Evolutionary conservation across 2,888 invertebrate species (phyloP).

Genomic region (Panopea generosa): DNA sequence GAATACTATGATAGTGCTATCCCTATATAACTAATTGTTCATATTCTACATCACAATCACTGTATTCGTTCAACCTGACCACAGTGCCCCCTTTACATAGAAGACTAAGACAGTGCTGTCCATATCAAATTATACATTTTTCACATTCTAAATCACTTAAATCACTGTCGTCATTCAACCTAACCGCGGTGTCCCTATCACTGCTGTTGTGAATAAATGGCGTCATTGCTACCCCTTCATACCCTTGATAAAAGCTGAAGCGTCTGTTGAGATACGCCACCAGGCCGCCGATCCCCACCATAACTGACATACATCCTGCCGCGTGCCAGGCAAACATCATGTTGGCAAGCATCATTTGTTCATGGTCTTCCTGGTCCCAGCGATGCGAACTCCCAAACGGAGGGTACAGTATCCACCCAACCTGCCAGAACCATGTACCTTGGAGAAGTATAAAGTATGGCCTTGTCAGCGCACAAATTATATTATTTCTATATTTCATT

Average conservation of each 20-base stretch:
- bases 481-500: slow-evolving; percentile 81
- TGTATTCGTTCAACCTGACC: too few species aligned
- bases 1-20: too few species aligned
- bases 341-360: slow-evolving; percentile 86
- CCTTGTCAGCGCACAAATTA: slow-evolving; percentile 83
- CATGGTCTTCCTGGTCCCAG: slow-evolving; percentile 85
- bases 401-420: slow-evolving; percentile 86
- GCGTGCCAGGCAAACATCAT: slow-evolving; percentile 84
- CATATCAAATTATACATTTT: too few species aligned
- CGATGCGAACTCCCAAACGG: slow-evolving; percentile 78
- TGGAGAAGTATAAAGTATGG: slow-evolving; percentile 86
- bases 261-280: slow-evolving; percentile 72
- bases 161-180: slow-evolving; percentile 75
- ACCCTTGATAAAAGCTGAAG: slow-evolving; percentile 49
- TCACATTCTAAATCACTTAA: slow-evolving; percentile 76
- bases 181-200: slow-evolving; percentile 74
- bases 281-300: slow-evolving; percentile 74
- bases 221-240: slow-evolving; percentile 71
- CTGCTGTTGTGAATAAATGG: slow-evolving; percentile 71
- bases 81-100: too few species aligned
- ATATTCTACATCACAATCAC: too few species aligned
- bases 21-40: too few species aligned
- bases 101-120: too few species aligned
- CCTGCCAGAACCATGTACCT: slow-evolving; percentile 87
- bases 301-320: slow-evolving; percentile 71